These are phyloP conservation scores for Spodoptera littoralis DNA, from an alignment of 2,888 invertebrate genomes.

Conservation along the genomic window DNA sequence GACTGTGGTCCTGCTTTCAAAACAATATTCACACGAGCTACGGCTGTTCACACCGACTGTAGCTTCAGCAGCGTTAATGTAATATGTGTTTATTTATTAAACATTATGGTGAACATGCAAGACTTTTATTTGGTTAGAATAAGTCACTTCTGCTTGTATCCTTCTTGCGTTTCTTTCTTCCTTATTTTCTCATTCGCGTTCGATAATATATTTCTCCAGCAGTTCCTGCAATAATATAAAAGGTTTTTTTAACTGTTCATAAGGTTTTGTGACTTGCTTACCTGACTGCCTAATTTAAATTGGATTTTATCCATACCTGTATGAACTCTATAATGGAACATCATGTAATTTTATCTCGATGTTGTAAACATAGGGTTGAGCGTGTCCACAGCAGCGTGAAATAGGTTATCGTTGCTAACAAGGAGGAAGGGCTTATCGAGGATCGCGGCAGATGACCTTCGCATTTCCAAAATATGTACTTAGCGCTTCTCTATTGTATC, in stretches of 20 bases:
- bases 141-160: too few species aligned
- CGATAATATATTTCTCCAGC: too few species aligned
- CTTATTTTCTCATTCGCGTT: too few species aligned
- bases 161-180: too few species aligned
- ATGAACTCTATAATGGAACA: not conserved
- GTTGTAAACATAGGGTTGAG: constrained; percentile 46
- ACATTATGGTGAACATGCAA: constrained; percentile 69
- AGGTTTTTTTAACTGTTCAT: too few species aligned
- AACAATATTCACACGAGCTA: constrained; percentile 62
- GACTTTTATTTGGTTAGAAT: constrained; percentile 34
- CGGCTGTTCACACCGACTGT: constrained; percentile 72
- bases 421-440: constrained; percentile 80
- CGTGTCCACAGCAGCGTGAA: constrained; percentile 75
- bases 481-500: constrained; percentile 75
- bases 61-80: constrained; percentile 81
- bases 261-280: too few species aligned
- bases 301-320: too few species aligned
- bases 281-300: too few species aligned
- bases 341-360: constrained; percentile 23
- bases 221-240: too few species aligned
- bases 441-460: constrained; percentile 79
- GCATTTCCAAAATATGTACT: constrained; percentile 81
- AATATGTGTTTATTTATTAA: constrained; percentile 84
- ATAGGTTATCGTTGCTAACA: constrained; percentile 76
- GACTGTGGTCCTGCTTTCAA: constrained; percentile 55